phyloP scores from a whole-genome alignment of 2,113 vertebrate species.

The Setophaga kirtlandii region DNA sequence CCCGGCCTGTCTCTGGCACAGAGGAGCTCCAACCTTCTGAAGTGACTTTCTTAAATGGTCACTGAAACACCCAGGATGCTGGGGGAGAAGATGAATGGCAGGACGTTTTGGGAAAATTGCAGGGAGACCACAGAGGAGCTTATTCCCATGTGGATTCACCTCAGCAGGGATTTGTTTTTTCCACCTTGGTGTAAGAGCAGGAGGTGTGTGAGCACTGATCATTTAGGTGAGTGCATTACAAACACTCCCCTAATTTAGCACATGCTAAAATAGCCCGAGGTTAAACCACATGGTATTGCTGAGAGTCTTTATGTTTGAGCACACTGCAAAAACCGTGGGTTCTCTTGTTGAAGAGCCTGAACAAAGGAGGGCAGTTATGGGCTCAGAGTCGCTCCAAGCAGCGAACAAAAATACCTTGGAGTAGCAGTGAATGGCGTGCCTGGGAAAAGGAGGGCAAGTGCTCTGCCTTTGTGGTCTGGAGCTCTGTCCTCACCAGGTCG shows the following conservation, averaged over 20 bases:
- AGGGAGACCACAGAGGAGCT: background rate
- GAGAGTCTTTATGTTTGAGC: background rate
- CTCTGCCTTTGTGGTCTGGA: background rate
- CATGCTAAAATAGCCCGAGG: background rate
- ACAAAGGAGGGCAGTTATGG: background rate
- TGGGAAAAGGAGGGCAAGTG: background rate
- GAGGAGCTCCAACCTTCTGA: background rate
- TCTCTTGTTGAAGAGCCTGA: background rate
- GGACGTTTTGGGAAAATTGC: background rate
- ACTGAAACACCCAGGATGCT: background rate
- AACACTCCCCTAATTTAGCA: background rate
- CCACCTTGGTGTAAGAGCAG: background rate
- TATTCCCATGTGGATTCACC: accelerated
- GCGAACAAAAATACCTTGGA: background rate
- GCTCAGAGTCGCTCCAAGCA: background rate
- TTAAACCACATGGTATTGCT: accelerated
- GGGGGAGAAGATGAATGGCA: background rate
- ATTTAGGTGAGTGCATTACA: background rate
- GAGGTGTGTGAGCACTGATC: background rate
- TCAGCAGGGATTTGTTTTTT: background rate
- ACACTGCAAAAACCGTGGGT: background rate
- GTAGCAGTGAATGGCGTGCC: background rate
- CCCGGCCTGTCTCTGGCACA: background rate
- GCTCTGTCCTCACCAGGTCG: background rate
- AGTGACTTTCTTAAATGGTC: background rate